These are phyloP conservation scores for Dromas ardeola DNA, from an alignment of 2,113 vertebrate genomes.

Conservation along the genomic window DNA sequence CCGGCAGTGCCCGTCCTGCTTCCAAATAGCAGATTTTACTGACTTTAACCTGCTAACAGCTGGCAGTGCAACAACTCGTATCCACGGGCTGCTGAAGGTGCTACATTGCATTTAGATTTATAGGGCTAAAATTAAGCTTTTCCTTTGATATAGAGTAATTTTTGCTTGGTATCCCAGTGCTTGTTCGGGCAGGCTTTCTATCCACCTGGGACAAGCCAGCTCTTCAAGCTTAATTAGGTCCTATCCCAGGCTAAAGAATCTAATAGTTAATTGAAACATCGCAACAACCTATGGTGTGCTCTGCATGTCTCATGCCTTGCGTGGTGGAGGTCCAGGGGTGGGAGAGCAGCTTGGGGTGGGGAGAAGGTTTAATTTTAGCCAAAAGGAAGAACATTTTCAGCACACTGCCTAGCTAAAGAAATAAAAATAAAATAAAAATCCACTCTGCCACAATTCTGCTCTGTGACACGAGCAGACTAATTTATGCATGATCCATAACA, in stretches of 20 bases:
- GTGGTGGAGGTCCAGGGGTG: neutral
- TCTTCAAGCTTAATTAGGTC: slow-evolving; percentile 22
- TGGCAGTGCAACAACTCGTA: neutral
- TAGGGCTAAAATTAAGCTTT: neutral
- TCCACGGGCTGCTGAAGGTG: neutral
- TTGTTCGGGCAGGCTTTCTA: neutral
- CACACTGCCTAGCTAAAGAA: neutral
- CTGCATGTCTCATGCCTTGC: neutral
- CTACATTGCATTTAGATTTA: neutral
- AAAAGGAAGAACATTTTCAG: neutral
- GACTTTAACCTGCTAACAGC: neutral
- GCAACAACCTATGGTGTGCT: neutral
- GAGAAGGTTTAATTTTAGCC: slow-evolving; percentile 20
- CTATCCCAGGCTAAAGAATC: neutral
- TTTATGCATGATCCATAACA: neutral
- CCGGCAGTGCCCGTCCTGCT: accelerated
- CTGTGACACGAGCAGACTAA: neutral
- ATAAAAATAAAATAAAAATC: neutral
- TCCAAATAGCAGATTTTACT: neutral
- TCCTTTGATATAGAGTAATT: neutral
- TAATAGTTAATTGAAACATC: neutral
- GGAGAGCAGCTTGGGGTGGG: neutral
- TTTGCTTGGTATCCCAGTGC: neutral
- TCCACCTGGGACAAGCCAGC: neutral
- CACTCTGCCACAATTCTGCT: neutral